Conservation (phyloP, 2,113 vertebrate genomes). For the Caretta caretta region DNA sequence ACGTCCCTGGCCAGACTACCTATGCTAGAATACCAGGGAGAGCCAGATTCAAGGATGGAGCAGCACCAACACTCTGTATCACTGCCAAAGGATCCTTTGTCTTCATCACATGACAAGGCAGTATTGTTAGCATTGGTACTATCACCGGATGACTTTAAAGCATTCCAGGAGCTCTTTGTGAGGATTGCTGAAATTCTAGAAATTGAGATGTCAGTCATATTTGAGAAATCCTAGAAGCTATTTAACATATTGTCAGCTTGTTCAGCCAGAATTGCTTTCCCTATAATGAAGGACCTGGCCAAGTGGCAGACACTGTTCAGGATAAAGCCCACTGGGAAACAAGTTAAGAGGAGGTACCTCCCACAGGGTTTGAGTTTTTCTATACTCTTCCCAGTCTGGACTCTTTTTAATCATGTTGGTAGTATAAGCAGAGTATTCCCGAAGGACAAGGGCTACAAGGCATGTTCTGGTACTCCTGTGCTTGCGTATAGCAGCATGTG, state of each 20-base stretch:
- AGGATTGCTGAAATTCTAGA: neutral
- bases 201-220: neutral
- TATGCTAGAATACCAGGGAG: neutral
- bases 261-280: neutral
- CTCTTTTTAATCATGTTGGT: too few relatives aligned
- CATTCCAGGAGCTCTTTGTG: neutral
- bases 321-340: neutral
- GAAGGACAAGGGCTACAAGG: too few relatives aligned
- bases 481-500: too few relatives aligned
- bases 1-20: neutral
- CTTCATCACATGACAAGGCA: neutral
- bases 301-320: too few relatives aligned
- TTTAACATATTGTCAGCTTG: neutral
- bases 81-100: neutral
- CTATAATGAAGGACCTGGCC: too few relatives aligned
- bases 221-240: neutral
- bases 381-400: too few relatives aligned
- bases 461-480: too few relatives aligned
- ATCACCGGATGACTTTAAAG: neutral
- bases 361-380: too few relatives aligned
- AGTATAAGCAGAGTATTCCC: too few relatives aligned
- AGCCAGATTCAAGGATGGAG: neutral
- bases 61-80: neutral
- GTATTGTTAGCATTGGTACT: neutral
- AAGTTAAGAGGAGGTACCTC: neutral